Conservation (phyloP, 2,797 vertebrate species). For the Pelochelys cantorii region DNA sequence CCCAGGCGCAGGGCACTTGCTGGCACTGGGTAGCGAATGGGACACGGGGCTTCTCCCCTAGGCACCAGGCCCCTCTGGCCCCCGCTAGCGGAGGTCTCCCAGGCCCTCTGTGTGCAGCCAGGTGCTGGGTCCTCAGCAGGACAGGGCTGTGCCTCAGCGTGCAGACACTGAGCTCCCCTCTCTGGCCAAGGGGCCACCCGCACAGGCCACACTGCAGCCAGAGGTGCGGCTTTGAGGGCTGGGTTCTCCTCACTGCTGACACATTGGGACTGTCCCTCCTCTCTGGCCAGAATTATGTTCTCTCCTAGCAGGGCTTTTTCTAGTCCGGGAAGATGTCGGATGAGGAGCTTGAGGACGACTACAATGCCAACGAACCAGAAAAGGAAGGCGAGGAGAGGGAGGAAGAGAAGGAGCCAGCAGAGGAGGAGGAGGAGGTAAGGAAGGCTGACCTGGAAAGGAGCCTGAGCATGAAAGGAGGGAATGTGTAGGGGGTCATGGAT, state of each 20-base stretch:
- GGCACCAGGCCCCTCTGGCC: not conserved
- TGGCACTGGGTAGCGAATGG: not conserved
- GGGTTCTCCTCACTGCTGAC: not conserved
- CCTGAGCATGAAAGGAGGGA: not conserved
- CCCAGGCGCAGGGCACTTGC: not conserved
- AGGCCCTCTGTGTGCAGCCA: not conserved
- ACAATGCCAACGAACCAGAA: conserved; percentile 48
- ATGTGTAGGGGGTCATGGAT: not conserved
- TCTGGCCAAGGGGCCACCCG: too few species aligned
- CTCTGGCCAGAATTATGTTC: not conserved
- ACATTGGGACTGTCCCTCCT: not conserved
- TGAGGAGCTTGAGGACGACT: conserved; percentile 58
- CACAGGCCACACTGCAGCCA: not conserved
- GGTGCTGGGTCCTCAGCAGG: not conserved
- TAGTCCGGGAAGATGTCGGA: conserved; percentile 72
- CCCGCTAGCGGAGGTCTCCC: not conserved
- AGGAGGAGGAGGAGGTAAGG: conserved; percentile 53
- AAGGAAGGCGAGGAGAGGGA: conserved; percentile 50
- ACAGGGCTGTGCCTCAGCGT: not conserved
- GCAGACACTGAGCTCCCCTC: not conserved
- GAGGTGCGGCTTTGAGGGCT: not conserved
- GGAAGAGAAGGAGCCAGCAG: conserved; percentile 16
- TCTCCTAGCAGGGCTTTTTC: not conserved
- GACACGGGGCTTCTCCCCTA: not conserved
- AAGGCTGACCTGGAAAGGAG: not conserved